Conservation (phyloP, 2,113 vertebrate genomes). For the Stigmatopora argus region DNA sequence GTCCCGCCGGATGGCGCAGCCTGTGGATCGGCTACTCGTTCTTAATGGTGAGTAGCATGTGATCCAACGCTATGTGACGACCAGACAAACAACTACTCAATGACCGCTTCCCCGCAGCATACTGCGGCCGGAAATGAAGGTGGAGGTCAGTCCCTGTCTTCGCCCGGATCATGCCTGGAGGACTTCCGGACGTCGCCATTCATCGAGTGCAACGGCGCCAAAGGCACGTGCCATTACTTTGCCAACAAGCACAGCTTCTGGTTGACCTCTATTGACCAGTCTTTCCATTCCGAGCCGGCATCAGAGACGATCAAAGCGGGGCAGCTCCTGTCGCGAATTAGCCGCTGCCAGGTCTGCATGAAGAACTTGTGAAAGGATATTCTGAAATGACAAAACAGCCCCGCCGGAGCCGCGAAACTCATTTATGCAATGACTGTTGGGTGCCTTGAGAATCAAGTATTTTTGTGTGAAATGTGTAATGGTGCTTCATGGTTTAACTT, state of each 20-base stretch:
- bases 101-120: slow-evolving; percentile 73
- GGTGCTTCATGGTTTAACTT: slow-evolving; percentile 87
- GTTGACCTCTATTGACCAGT: slow-evolving; percentile 82
- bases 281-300: slow-evolving; percentile 77
- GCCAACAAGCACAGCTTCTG: slow-evolving; percentile 97
- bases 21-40: slow-evolving; percentile 98
- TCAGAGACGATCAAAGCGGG: slow-evolving; percentile 91
- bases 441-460: slow-evolving; percentile 18
- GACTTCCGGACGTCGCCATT: slow-evolving; percentile 95
- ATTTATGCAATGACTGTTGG: slow-evolving; percentile 28
- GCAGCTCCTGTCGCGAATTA: slow-evolving; percentile 88
- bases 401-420: slow-evolving; percentile 22
- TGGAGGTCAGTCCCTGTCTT: slow-evolving; percentile 91
- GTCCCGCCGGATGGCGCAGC: slow-evolving; percentile 90
- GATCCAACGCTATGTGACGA: neutral
- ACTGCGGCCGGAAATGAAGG: slow-evolving; percentile 91
- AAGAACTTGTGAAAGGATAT: slow-evolving; percentile 84
- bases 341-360: slow-evolving; percentile 99
- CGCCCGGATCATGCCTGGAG: slow-evolving; percentile 93
- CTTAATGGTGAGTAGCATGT: slow-evolving; percentile 81
- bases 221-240: slow-evolving; percentile 94
- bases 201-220: slow-evolving; percentile 92
- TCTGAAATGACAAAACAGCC: slow-evolving; percentile 1
- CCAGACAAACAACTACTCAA: neutral
- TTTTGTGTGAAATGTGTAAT: slow-evolving; percentile 57